These are phyloP conservation scores for Galleria mellonella DNA, from an alignment of 1,140 invertebrate genomes.

Conservation along the genomic window DNA sequence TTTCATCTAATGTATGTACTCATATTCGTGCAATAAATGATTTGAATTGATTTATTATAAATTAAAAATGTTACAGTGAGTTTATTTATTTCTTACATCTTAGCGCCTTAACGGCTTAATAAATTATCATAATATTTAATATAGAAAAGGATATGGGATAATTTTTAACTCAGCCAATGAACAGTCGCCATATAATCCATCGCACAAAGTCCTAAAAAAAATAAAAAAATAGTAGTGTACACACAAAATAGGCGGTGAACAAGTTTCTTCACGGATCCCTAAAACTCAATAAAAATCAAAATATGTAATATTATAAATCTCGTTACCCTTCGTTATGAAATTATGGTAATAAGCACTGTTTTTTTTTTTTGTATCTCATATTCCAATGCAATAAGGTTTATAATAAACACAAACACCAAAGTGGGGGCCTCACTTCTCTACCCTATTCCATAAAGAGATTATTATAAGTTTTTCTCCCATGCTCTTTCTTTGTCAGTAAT, in stretches of 20 bases:
- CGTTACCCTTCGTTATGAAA: slow-evolving; percentile 55
- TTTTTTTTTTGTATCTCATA: slow-evolving; percentile 20
- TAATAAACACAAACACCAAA: slow-evolving; percentile 14
- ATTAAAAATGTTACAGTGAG: no score
- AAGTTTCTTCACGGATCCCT: slow-evolving; percentile 14
- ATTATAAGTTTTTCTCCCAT: slow-evolving; percentile 50
- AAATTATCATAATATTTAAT: no score
- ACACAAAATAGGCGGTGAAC: no score
- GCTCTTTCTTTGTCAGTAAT: slow-evolving; percentile 38
- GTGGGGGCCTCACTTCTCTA: slow-evolving; percentile 22
- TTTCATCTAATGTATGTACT: no score
- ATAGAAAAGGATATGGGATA: no score
- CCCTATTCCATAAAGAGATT: slow-evolving; percentile 52
- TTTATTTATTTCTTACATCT: no score
- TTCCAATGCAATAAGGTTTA: slow-evolving; percentile 16
- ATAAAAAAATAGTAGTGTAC: background rate
- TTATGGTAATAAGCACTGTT: slow-evolving; percentile 45
- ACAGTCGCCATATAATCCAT: background rate
- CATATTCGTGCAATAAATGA: no score
- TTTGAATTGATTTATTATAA: no score
- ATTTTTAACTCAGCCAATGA: background rate
- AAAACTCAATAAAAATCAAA: slow-evolving; percentile 39
- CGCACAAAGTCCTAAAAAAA: background rate
- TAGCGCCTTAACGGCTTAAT: no score
- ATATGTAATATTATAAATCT: slow-evolving; percentile 56